Conservation (phyloP, 2,888 invertebrate genomes). For the Merodon equestris region DNA sequence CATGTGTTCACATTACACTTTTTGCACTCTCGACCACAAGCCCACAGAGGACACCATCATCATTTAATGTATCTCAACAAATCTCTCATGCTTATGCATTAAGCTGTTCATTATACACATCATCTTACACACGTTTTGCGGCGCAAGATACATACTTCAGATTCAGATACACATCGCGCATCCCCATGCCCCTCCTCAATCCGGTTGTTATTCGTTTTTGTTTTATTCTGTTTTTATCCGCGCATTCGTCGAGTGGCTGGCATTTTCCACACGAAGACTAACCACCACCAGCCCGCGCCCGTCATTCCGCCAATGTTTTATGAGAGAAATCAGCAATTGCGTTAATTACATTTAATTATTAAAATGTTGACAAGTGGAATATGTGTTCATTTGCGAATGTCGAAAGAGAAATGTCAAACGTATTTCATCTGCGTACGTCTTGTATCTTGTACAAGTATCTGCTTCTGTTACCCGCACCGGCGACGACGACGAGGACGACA, state of each 20-base stretch:
- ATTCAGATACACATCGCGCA: constrained; percentile 18
- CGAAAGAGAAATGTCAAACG: constrained; percentile 56
- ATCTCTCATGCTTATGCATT: constrained; percentile 57
- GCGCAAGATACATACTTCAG: constrained; percentile 51
- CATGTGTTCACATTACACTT: constrained; percentile 40
- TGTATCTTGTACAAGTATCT: constrained; percentile 26
- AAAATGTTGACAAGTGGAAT: constrained; percentile 64
- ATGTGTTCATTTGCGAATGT: constrained; percentile 66
- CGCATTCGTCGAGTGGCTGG: constrained; percentile 41
- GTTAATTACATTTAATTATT: constrained; percentile 68
- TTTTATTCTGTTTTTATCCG: constrained; percentile 8
- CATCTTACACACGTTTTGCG: constrained; percentile 62
- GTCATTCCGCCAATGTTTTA: constrained; percentile 41
- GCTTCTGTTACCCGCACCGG: neutral
- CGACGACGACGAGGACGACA: constrained; percentile 31
- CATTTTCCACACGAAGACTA: constrained; percentile 39
- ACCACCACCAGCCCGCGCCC: neutral
- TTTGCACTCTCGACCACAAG: constrained; percentile 44
- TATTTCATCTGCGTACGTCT: constrained; percentile 53
- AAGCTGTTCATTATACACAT: constrained; percentile 64
- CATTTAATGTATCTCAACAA: constrained; percentile 61
- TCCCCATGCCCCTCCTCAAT: constrained; percentile 13
- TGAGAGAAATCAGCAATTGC: constrained; percentile 65
- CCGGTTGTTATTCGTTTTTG: no score
- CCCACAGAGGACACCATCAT: constrained; percentile 46